phyloP scores from a whole-genome alignment of 2,797 vertebrate species.

The Argentina silus region DNA sequence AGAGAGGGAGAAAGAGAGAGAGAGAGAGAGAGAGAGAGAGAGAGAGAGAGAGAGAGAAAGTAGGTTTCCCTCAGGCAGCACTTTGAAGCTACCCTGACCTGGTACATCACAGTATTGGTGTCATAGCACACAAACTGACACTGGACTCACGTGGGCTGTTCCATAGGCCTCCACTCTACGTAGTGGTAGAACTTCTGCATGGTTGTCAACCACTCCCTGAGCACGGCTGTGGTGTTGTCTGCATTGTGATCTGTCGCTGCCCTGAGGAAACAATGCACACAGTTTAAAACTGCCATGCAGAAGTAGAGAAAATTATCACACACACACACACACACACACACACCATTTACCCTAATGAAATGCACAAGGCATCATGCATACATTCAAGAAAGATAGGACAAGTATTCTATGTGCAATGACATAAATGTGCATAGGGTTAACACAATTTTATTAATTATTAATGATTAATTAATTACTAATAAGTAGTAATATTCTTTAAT shows the following conservation, averaged over 20 bases:
- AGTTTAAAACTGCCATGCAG: too few relatives aligned
- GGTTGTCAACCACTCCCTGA: conserved; percentile 88
- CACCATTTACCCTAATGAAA: neutral
- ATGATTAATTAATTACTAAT: too few relatives aligned
- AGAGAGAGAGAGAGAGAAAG: neutral
- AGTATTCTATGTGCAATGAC: too few relatives aligned
- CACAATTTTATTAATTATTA: too few relatives aligned
- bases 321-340: conserved; percentile 7
- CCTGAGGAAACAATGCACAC: conserved; percentile 71
- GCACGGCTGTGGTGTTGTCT: conserved; percentile 87
- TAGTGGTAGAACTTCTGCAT: conserved; percentile 86
- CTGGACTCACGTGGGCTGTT: conserved; percentile 82
- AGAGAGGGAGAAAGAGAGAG: neutral
- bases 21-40: neutral
- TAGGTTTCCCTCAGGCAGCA: neutral
- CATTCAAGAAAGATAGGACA: too few relatives aligned
- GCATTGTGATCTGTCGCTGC: conserved; percentile 92
- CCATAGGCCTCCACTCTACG: conserved; percentile 86
- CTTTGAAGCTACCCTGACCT: neutral
- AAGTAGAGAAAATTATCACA: neutral
- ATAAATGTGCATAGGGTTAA: too few relatives aligned
- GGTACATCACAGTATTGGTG: too few relatives aligned
- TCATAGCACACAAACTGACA: neutral
- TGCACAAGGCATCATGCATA: too few relatives aligned
- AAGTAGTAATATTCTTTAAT: too few relatives aligned